phyloP scores from a whole-genome alignment of 2,113 vertebrate genomes.

The Gymnarchus niloticus region DNA sequence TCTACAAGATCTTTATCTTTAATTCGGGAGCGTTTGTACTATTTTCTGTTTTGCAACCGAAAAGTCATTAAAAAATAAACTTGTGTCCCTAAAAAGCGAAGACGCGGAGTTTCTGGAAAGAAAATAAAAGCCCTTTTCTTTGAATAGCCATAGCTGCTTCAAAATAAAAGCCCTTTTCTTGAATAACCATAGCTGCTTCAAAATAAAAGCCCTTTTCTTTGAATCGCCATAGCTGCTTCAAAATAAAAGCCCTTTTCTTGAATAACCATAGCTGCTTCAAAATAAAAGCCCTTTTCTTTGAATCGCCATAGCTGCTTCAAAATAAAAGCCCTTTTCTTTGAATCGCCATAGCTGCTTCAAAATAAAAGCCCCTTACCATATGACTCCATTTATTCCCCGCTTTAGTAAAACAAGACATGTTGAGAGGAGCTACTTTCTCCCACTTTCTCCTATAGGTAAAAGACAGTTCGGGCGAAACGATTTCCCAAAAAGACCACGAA shows the following conservation, averaged over 20 bases:
- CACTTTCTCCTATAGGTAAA: not conserved
- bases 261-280: not conserved
- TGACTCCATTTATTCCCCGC: too few relatives aligned
- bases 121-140: not conserved
- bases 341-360: not conserved
- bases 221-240: not conserved
- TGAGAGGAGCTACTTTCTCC: not conserved
- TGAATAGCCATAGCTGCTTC: not conserved
- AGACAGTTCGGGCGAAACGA: not conserved
- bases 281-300: not conserved
- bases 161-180: not conserved
- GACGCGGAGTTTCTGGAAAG: too few relatives aligned
- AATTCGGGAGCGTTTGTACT: not conserved
- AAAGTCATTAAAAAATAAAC: not conserved
- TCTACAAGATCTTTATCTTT: not conserved
- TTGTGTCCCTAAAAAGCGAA: not conserved
- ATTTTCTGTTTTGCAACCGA: not conserved
- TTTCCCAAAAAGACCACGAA: not conserved
- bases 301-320: too few relatives aligned
- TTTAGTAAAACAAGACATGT: not conserved
- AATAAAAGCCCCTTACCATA: not conserved
- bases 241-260: not conserved
- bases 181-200: not conserved
- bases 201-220: not conserved
- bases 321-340: not conserved